Percentiles rank a stretch among this genome's conserved stretches.
phyloP scores from a whole-genome alignment of 1,140 invertebrate species.

The Zophobas morio region DNA sequence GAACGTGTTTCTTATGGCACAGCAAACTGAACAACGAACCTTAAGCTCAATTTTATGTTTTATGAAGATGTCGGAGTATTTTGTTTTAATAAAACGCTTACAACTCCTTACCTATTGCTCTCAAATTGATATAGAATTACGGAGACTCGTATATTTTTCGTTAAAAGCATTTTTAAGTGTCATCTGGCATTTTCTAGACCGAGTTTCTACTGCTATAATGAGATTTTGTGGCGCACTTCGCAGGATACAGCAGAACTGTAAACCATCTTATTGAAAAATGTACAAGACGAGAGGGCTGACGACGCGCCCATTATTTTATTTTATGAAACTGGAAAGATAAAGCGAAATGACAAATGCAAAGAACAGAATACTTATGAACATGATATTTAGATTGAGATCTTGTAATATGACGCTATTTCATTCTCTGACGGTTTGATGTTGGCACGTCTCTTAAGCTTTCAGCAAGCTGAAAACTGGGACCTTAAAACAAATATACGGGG shows the following conservation, averaged over 20 bases:
- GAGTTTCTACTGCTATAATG: conserved; percentile 27
- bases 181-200: conserved; percentile 37
- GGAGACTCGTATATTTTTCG: conserved; percentile 28
- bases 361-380: conserved; percentile 43
- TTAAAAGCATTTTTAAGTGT: conserved; percentile 42
- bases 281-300: conserved; percentile 16
- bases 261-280: conserved; percentile 30
- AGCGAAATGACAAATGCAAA: conserved; percentile 38
- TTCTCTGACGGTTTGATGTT: conserved; percentile 37
- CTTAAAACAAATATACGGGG: conserved; percentile 37
- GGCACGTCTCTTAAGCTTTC: conserved; percentile 36
- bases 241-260: conserved; percentile 18
- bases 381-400: conserved; percentile 42
- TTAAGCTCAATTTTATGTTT: conserved; percentile 13
- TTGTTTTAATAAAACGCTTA: conserved; percentile 11
- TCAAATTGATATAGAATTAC: conserved; percentile 21
- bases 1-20: conserved; percentile 8
- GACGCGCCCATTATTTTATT: conserved; percentile 29
- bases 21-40: neutral
- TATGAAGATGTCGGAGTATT: conserved; percentile 9
- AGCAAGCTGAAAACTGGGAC: conserved; percentile 26
- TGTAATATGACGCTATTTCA: conserved; percentile 40
- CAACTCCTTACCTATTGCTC: neutral
- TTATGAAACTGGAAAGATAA: conserved; percentile 34
- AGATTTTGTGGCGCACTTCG: conserved; percentile 17